Evolutionary conservation across 2,888 invertebrate species (phyloP).

Genomic region (Timandra comae): DNA sequence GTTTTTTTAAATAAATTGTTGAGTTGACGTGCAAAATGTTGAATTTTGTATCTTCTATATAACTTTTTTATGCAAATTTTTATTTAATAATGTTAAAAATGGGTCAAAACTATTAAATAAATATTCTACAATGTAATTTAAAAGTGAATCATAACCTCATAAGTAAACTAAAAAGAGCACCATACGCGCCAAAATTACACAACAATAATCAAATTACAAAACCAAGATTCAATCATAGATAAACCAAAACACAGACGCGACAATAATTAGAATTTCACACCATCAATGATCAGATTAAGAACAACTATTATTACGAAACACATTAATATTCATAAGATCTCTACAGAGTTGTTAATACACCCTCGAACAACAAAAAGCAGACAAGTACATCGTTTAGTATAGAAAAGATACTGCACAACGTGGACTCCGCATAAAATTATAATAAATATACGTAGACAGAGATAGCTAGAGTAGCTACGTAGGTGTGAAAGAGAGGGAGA

Average conservation of each 20-base stretch:
- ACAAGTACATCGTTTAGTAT: constrained; percentile 65
- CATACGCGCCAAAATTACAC: too few species aligned
- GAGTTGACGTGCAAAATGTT: too few species aligned
- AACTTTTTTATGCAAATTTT: too few species aligned
- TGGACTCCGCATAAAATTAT: constrained; percentile 72
- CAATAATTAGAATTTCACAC: constrained; percentile 58
- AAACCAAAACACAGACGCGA: constrained; percentile 19
- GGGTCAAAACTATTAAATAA: too few species aligned
- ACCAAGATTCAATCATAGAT: not conserved
- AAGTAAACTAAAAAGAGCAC: too few species aligned
- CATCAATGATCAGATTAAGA: constrained; percentile 57
- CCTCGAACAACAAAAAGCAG: constrained; percentile 54
- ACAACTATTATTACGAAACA: constrained; percentile 40
- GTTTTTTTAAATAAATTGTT: too few species aligned
- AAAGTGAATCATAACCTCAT: too few species aligned
- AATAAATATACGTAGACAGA: constrained; percentile 62
- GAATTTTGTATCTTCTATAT: too few species aligned
- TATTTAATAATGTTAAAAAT: too few species aligned
- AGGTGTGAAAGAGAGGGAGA: constrained; percentile 23
- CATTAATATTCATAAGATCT: constrained; percentile 58
- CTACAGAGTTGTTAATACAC: constrained; percentile 31
- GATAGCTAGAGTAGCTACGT: constrained; percentile 15
- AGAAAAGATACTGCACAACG: constrained; percentile 52
- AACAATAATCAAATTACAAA: too few species aligned
- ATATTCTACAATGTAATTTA: too few species aligned